Conservation (phyloP, 2,888 invertebrate species). For the Leptinotarsa juncta region DNA sequence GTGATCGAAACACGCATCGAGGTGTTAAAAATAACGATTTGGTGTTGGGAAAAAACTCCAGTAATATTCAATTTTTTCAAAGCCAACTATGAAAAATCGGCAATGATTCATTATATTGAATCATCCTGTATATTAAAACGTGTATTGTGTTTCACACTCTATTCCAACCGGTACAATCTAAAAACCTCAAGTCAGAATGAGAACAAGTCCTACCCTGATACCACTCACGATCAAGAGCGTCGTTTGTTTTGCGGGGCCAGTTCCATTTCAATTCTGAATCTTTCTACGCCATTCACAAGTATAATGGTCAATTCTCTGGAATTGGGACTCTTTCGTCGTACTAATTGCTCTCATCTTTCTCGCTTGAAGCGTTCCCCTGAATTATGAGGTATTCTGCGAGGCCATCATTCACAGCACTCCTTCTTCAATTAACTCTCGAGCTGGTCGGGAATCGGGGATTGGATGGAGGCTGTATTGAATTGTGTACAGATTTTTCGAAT, state of each 20-base stretch:
- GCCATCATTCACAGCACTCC: not conserved
- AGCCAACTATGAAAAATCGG: too few relatives aligned
- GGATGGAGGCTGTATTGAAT: not conserved
- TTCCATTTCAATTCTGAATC: slow-evolving; percentile 23
- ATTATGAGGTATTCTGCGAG: not conserved
- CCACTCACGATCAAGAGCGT: not conserved
- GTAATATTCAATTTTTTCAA: too few relatives aligned
- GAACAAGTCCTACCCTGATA: not conserved
- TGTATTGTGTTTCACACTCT: too few relatives aligned
- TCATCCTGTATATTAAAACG: too few relatives aligned
- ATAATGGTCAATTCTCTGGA: slow-evolving; percentile 30
- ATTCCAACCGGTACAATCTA: too few relatives aligned
- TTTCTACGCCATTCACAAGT: slow-evolving; percentile 14
- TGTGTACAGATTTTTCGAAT: not conserved
- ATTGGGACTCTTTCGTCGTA: slow-evolving; percentile 16
- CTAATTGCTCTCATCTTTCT: slow-evolving; percentile 30
- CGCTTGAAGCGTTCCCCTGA: slow-evolving; percentile 7
- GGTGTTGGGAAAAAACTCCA: too few relatives aligned
- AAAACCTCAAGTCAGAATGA: too few relatives aligned
- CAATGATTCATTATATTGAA: too few relatives aligned
- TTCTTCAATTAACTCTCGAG: slow-evolving; percentile 10
- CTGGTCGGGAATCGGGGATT: not conserved
- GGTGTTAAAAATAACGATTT: too few relatives aligned
- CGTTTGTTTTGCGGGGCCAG: slow-evolving; percentile 10
- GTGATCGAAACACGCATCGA: too few relatives aligned